Conservation (phyloP, 2,797 vertebrate genomes). For the Nyctalus aviator region DNA sequence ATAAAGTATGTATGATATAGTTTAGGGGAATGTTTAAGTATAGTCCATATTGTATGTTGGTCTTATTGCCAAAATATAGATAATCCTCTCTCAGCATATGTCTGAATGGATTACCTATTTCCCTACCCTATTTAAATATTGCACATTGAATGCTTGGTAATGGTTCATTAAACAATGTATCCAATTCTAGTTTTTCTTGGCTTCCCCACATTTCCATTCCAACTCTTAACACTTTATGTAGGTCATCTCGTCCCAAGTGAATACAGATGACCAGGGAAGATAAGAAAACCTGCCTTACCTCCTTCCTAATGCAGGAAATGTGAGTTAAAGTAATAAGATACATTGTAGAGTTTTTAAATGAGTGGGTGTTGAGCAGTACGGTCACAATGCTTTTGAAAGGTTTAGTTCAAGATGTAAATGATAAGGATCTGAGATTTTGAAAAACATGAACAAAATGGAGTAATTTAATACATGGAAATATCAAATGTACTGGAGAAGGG, state of each 20-base stretch:
- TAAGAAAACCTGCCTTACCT: not conserved
- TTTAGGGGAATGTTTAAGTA: not conserved
- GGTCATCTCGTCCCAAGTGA: not conserved
- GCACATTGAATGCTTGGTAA: not conserved
- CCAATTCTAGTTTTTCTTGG: conserved; percentile 1
- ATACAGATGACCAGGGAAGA: conserved; percentile 27
- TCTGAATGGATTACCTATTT: not conserved
- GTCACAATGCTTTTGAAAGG: conserved; percentile 29
- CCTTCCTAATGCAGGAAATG: not conserved
- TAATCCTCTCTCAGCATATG: conserved; percentile 5
- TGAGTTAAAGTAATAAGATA: conserved; percentile 6
- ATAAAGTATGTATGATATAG: not conserved
- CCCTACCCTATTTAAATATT: not conserved
- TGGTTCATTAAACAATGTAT: not conserved
- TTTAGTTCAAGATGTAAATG: conserved; percentile 9
- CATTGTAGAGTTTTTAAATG: not conserved
- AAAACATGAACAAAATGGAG: not conserved
- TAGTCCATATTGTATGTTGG: not conserved
- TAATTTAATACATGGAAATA: not conserved
- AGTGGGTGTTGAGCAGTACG: not conserved
- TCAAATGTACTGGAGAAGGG: not conserved
- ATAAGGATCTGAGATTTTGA: not conserved
- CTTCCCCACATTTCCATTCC: not conserved
- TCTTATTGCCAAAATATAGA: not conserved
- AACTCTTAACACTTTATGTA: not conserved